phyloP scores from a whole-genome alignment of 2,113 vertebrate genomes.

The Cynopterus brachyotis region DNA sequence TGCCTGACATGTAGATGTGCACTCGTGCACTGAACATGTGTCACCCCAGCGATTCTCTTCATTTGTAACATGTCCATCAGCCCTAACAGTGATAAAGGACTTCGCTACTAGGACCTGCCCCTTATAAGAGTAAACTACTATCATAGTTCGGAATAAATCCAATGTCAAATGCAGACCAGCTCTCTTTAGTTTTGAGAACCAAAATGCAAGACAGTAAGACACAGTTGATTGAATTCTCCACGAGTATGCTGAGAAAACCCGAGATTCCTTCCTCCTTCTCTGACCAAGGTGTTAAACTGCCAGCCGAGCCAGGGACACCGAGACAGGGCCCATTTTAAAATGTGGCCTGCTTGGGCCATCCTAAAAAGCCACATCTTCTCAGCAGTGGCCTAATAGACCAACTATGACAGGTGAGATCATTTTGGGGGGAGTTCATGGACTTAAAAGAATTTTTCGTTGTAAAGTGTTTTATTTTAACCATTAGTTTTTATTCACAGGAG shows the following conservation, averaged over 20 bases:
- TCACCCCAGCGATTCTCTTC: background rate
- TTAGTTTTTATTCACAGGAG: background rate
- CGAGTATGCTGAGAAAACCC: background rate
- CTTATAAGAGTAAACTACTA: background rate
- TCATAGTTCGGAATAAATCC: background rate
- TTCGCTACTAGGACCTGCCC: background rate
- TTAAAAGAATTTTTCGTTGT: background rate
- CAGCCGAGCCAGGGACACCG: background rate
- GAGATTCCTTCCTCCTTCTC: background rate
- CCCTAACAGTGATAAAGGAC: background rate
- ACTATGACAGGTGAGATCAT: background rate
- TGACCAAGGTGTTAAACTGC: background rate
- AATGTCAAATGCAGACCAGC: background rate
- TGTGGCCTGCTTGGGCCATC: background rate
- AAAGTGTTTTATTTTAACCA: background rate
- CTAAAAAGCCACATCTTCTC: background rate
- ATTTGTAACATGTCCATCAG: background rate
- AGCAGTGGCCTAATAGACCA: accelerated
- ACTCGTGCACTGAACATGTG: too few species aligned
- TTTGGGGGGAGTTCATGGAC: background rate
- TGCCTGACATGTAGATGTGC: background rate
- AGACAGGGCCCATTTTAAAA: background rate
- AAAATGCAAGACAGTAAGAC: background rate
- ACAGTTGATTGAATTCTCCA: background rate
- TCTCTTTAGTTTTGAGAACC: background rate